phyloP scores from a whole-genome alignment of 2,888 invertebrate species.

The Lottia scabra region DNA sequence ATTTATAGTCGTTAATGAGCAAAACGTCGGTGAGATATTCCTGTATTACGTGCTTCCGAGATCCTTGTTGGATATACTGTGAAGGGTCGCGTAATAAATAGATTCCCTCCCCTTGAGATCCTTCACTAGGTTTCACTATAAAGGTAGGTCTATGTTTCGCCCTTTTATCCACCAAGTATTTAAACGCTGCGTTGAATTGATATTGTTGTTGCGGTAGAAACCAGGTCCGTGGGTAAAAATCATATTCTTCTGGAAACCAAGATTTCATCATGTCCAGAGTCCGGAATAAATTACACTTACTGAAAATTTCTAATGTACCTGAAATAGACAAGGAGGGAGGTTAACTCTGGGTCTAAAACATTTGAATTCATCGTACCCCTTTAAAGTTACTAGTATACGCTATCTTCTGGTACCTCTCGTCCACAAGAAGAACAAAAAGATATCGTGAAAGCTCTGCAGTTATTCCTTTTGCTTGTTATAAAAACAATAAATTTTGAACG shows the following conservation, averaged over 20 bases:
- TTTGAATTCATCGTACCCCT: no score
- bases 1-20: conserved; percentile 69
- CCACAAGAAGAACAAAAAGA: no score
- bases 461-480: no score
- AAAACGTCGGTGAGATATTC: conserved; percentile 70
- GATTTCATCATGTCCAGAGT: conserved; percentile 69
- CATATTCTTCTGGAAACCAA: conserved; percentile 70
- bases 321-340: conserved; percentile 9
- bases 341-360: not conserved
- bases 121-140: conserved; percentile 72
- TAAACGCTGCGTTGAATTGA: conserved; percentile 59
- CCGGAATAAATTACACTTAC: conserved; percentile 70
- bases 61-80: conserved; percentile 53
- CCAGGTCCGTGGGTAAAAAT: conserved; percentile 72
- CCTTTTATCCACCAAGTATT: conserved; percentile 42
- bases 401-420: no score
- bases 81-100: conserved; percentile 69
- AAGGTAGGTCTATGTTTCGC: conserved; percentile 62
- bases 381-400: no score
- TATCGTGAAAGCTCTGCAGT: no score
- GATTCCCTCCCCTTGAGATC: conserved; percentile 72
- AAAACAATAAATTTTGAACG: no score
- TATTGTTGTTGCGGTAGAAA: conserved; percentile 70
- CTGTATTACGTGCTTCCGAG: conserved; percentile 61
- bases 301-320: conserved; percentile 71